phyloP scores from a whole-genome alignment of 2,797 vertebrate species.

The Pantherophis alleghaniensis region DNA sequence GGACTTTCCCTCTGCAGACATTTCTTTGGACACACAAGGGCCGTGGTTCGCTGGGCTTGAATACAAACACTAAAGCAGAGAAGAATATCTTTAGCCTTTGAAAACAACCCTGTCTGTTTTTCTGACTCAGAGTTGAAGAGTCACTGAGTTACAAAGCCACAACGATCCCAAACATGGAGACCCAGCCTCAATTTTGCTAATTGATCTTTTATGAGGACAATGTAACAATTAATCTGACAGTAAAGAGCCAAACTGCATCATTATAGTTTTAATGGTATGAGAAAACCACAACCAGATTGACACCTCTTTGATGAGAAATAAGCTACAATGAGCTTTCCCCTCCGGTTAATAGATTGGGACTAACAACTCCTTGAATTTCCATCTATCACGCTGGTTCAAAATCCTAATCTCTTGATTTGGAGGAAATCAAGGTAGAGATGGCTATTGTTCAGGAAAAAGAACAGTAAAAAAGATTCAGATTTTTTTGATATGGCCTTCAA shows the following conservation, averaged over 20 bases:
- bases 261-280: not conserved
- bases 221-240: not conserved
- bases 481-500: not conserved
- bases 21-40: conserved; percentile 88
- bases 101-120: not conserved
- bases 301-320: not conserved
- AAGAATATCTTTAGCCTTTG: conserved; percentile 32
- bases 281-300: not conserved
- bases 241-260: too few species aligned
- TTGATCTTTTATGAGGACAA: not conserved
- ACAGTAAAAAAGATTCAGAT: not conserved
- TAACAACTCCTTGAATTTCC: not conserved
- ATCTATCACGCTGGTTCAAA: not conserved
- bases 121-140: not conserved
- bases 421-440: not conserved
- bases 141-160: not conserved
- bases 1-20: conserved; percentile 80
- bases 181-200: not conserved
- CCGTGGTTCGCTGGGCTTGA: conserved; percentile 86
- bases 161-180: not conserved
- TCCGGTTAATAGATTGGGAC: not conserved
- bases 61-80: conserved; percentile 86
- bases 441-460: not conserved
- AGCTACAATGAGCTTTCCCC: not conserved
- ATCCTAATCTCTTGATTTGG: not conserved